Conservation (phyloP, 2,888 invertebrate species). For the Hesperia comma region DNA sequence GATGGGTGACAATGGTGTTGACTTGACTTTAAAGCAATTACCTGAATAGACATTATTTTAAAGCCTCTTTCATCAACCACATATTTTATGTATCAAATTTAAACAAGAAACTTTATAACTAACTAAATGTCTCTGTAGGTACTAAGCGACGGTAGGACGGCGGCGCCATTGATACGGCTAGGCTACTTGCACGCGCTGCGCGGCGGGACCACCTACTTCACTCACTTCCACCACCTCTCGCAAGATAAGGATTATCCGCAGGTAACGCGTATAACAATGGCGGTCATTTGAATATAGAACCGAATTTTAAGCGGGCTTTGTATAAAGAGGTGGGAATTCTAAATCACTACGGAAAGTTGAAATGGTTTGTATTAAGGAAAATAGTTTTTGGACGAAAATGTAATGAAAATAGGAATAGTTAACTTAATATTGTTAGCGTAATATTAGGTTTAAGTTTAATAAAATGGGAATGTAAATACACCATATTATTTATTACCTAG, state of each 20-base stretch:
- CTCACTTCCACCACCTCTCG: slow-evolving; percentile 94
- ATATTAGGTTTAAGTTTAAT: no score
- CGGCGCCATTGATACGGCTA: slow-evolving; percentile 91
- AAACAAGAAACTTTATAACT: neutral
- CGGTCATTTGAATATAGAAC: slow-evolving; percentile 12
- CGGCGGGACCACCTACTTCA: slow-evolving; percentile 92
- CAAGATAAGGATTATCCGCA: slow-evolving; percentile 91
- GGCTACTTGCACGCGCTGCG: slow-evolving; percentile 91
- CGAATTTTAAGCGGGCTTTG: slow-evolving; percentile 30
- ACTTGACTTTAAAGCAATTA: no score
- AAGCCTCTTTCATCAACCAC: no score
- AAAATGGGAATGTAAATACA: no score
- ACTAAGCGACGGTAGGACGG: slow-evolving; percentile 95
- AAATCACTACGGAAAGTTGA: slow-evolving; percentile 14
- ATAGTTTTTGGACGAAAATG: slow-evolving; percentile 15
- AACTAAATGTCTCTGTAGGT: slow-evolving; percentile 8
- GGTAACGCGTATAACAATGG: slow-evolving; percentile 67
- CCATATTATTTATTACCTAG: no score
- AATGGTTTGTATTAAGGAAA: slow-evolving; percentile 18
- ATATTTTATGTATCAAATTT: no score
- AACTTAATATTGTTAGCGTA: slow-evolving; percentile 13
- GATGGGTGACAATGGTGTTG: neutral
- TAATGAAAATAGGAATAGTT: neutral
- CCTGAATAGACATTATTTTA: no score
- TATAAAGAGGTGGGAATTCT: slow-evolving; percentile 23